A percentile compares a stretch with the other conserved stretches of the same genome.
phyloP scores from a whole-genome alignment of 2,113 vertebrate genomes.

The Phaethornis superciliosus region DNA sequence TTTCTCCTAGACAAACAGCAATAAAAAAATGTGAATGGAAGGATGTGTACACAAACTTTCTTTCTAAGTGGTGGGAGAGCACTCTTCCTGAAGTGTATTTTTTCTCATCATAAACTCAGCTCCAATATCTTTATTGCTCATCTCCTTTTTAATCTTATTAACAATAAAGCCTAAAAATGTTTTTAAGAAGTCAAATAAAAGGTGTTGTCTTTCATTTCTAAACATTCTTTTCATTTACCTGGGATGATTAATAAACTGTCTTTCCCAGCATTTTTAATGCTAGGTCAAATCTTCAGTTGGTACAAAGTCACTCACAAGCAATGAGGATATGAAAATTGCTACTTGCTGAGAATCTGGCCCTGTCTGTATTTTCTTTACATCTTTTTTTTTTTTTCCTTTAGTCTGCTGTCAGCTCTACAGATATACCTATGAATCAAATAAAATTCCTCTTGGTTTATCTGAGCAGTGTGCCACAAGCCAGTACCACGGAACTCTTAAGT shows the following conservation, averaged over 20 bases:
- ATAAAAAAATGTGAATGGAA: constrained; percentile 83
- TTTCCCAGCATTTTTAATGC: constrained; percentile 24
- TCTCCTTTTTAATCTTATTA: constrained; percentile 82
- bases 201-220: constrained; percentile 57
- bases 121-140: constrained; percentile 81
- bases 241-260: constrained; percentile 58
- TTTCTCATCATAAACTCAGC: constrained; percentile 78
- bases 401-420: background rate
- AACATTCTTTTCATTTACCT: constrained; percentile 67
- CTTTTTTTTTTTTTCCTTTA: background rate
- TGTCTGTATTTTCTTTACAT: background rate
- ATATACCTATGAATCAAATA: background rate
- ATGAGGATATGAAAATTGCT: background rate
- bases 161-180: constrained; percentile 76
- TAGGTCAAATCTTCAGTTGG: background rate
- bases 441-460: background rate
- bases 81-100: constrained; percentile 73
- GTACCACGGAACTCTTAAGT: background rate
- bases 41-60: constrained; percentile 78
- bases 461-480: background rate
- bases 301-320: background rate
- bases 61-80: constrained; percentile 77
- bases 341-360: background rate
- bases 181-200: constrained; percentile 72
- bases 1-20: constrained; percentile 80